A percentile compares a stretch with the other conserved stretches of the same genome.
Conservation (phyloP, 2,113 vertebrate genomes). For the Xiphias gladius region DNA sequence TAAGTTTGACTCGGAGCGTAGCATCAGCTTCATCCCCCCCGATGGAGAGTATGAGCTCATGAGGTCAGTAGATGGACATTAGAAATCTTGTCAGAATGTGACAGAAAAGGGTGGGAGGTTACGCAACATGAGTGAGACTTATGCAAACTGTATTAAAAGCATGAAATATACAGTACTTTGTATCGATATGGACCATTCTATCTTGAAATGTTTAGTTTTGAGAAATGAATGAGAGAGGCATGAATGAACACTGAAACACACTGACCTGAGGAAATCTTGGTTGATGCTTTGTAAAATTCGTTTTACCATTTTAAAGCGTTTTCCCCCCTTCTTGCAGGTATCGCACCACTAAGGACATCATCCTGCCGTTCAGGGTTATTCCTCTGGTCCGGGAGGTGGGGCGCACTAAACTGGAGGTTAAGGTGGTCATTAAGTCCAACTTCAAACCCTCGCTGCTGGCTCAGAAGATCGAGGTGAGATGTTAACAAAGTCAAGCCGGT, state of each 20-base stretch:
- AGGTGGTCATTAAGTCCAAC: conserved; percentile 99
- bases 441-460: conserved; percentile 98
- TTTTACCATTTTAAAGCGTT: neutral
- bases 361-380: conserved; percentile 98
- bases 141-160: neutral
- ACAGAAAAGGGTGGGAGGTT: neutral
- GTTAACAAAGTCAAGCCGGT: neutral
- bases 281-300: neutral
- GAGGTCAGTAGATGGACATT: conserved; percentile 85
- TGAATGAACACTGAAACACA: neutral
- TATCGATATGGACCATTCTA: neutral
- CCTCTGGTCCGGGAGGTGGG: conserved; percentile 97
- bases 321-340: conserved; percentile 84
- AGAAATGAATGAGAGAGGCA: neutral
- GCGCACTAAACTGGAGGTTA: conserved; percentile 98
- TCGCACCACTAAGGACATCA: conserved; percentile 99
- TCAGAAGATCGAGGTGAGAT: conserved; percentile 97
- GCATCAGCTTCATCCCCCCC: conserved; percentile 99
- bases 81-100: neutral
- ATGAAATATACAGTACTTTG: neutral
- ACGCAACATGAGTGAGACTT: neutral
- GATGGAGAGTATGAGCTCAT: conserved; percentile 99
- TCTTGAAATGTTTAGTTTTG: neutral
- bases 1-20: conserved; percentile 99
- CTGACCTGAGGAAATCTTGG: neutral